Evolutionary conservation across 2,888 invertebrate genomes (phyloP), one percentile per base, ranked within the genome.

Genomic region (Cynaeus angustus): DNA sequence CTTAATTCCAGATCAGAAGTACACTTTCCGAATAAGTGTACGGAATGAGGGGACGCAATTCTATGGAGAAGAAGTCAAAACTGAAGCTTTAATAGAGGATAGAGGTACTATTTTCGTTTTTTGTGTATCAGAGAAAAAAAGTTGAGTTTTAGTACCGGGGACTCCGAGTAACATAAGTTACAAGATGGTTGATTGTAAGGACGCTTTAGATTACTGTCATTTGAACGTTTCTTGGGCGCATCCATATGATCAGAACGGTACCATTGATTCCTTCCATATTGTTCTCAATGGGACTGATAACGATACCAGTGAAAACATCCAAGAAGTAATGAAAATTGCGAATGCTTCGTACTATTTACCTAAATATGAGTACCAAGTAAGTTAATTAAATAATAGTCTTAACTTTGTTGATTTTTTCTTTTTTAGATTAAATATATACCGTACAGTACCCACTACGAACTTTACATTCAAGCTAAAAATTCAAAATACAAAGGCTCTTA

Each of bases 181-280:
- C 65, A 75, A 77, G 74, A 77, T 82, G 9, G 78, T 80, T 3
- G 77, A 81, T 43, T 83, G 83, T 71, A 72, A 74, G 13, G 41
- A 72, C 7, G 64, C 48, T 9, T 72, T 70, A 0, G 80, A 82
- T 58, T 80, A 77, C 67, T 84, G 83, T 38, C 74, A 82, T 72
- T 68, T 84, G 33, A 83, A 83, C 66, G 72, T 84, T 30, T 79
- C 76, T 43, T 84, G 84, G 84, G 26, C 68, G 5, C 83, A 84
- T 75, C 84, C 84, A 0, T 80, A 80, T 56, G 43, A 79, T 50
- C 83, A 82, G 68, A 82, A 80, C 70, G 82, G 80, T 10, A 77
- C 80, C 1, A 84, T 84, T 37, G 80, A 76, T 5, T 66, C 73
- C 9, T 84, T 84, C 68, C 78, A 82, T 53, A 77, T 84, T 3